Conservation (phyloP, 1,140 invertebrate genomes). For the Zaprionus davidi region DNA sequence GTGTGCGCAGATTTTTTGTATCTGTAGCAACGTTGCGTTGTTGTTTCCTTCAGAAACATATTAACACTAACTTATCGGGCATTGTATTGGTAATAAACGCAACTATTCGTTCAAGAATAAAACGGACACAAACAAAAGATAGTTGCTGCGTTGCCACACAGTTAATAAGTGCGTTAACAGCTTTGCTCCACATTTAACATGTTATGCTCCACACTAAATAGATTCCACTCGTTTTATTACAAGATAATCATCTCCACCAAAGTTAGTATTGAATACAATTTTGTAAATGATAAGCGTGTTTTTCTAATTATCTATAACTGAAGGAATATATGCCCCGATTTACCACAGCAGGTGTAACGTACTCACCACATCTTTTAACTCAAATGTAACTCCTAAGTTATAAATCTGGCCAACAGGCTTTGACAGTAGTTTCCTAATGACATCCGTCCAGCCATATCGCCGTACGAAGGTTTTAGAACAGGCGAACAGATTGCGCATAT, state of each 20-base stretch:
- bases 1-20: neutral
- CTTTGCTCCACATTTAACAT: constrained; percentile 14
- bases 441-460: constrained; percentile 42
- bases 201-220: neutral
- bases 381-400: constrained; percentile 69
- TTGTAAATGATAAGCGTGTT: neutral
- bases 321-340: neutral
- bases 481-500: constrained; percentile 52
- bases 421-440: constrained; percentile 50
- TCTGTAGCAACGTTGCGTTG: neutral
- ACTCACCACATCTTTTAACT: constrained; percentile 72
- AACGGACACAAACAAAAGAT: constrained; percentile 31
- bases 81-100: constrained; percentile 17
- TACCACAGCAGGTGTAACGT: neutral
- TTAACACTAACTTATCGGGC: constrained; percentile 27
- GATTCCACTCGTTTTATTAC: neutral
- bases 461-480: constrained; percentile 23
- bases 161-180: neutral
- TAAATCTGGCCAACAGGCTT: constrained; percentile 62
- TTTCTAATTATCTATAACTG: neutral
- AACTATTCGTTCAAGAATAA: constrained; percentile 1
- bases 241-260: neutral
- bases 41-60: constrained; percentile 23
- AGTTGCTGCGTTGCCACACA: constrained; percentile 21
- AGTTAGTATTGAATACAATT: neutral